Base-by-base conservation (phyloP, 2,888 invertebrate genomes). In the Erpobdella octoculata region DNA sequence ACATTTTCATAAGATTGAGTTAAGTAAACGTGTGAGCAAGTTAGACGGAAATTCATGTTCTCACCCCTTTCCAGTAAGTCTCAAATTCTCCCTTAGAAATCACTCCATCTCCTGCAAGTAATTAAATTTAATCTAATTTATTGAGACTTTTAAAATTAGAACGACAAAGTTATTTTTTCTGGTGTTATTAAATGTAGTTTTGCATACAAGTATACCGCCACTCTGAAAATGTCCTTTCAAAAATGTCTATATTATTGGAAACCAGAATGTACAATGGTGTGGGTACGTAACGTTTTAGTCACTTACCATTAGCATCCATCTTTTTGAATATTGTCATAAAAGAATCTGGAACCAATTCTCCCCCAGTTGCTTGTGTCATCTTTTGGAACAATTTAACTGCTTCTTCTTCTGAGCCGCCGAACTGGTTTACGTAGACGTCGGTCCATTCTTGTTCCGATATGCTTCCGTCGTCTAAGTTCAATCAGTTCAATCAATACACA, bases 371-470 rank as follows among this genome's bases (percentile, higher is more conserved):
- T 28, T 53, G 21, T 28, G 62, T 62, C 31, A 62, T 28, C 62
- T 33, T 33, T 12, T n/a, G 8, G 62, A 62, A 62, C 15, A 62
- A 18, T 28, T 6, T n/a, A 6, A 31, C 21, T 35, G 62, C 62
- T 12, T 62, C 62, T 8, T 62, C 62, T 6, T 35, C n/a, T 33
- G 62, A 33, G n/a, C 62, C 62, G 28, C 35, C 35, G 9, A 62
- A 31, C n/a, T 62, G n/a, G 31, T 31, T 31, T 9, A 62, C 62
- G 62, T 33, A 62, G n/a, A 21, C 15, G 31, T 31, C 62, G 33
- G 62, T 62, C 62, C 62, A 62, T 62, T 62, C 62, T 12, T 62
- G 31, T 31, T 62, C 62, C n/a, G 62, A 62, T 28, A 62, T 62
- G 62, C 33, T 9, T 28, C 62, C 62, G 35, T 62, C 62, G 33